phyloP scores from a whole-genome alignment of 2,113 vertebrate species.

The Rhizomys pruinosus region DNA sequence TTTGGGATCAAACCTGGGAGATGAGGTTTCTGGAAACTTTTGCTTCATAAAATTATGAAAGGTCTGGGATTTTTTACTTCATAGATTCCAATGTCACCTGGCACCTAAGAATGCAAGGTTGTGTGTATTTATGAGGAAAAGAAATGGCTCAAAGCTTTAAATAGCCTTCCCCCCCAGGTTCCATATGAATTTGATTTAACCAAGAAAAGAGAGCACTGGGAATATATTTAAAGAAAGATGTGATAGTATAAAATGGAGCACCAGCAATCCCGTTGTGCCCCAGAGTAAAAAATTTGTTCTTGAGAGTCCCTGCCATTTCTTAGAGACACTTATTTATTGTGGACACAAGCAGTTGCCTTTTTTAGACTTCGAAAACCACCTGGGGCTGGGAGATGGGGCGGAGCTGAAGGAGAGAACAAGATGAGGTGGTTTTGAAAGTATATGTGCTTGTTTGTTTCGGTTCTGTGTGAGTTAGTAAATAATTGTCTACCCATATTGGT shows the following conservation, averaged over 20 bases:
- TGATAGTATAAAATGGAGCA: slow-evolving; percentile 23
- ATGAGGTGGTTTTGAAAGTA: neutral
- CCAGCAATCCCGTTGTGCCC: neutral
- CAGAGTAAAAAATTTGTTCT: slow-evolving; percentile 7
- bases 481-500: neutral
- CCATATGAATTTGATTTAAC: slow-evolving; percentile 47
- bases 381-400: neutral
- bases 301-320: neutral
- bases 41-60: slow-evolving; percentile 51
- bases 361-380: slow-evolving; percentile 20
- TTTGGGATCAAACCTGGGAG: slow-evolving; percentile 29
- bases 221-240: slow-evolving; percentile 12
- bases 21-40: slow-evolving; percentile 44
- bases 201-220: neutral
- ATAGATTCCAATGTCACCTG: slow-evolving; percentile 37
- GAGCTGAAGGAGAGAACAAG: neutral
- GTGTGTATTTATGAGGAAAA: slow-evolving; percentile 56
- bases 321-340: slow-evolving; percentile 22
- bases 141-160: slow-evolving; percentile 48
- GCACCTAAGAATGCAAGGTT: slow-evolving; percentile 60
- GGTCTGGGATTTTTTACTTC: slow-evolving; percentile 60
- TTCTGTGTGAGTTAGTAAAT: slow-evolving; percentile 42
- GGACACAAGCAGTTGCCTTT: neutral
- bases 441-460: neutral
- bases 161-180: slow-evolving; percentile 18